These are phyloP conservation scores for Nyctereutes procyonoides DNA, from an alignment of 2,113 vertebrate species.

Conservation along the genomic window DNA sequence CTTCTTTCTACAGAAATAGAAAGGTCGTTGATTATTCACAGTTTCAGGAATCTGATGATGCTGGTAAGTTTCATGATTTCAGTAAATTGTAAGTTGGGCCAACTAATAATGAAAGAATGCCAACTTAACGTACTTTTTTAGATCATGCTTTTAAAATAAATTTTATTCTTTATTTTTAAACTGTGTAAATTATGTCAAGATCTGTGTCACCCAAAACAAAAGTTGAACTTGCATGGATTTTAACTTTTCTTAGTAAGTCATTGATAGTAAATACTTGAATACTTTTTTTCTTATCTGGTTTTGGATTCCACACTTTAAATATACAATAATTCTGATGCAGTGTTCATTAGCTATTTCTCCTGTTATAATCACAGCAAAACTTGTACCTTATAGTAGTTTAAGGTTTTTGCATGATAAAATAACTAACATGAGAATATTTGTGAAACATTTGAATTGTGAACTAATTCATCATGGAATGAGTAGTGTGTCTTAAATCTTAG, in stretches of 20 bases:
- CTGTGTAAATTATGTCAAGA: background rate
- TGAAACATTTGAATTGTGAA: slow-evolving; percentile 42
- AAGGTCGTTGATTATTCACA: slow-evolving; percentile 99
- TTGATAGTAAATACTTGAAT: slow-evolving; percentile 29
- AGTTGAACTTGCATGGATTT: slow-evolving; percentile 28
- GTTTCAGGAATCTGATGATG: slow-evolving; percentile 98
- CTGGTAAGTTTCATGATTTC: slow-evolving; percentile 84
- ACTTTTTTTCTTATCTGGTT: slow-evolving; percentile 34
- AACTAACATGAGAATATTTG: background rate
- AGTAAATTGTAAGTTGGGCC: background rate
- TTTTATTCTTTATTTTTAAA: slow-evolving; percentile 20
- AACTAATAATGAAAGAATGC: background rate
- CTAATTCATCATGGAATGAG: background rate
- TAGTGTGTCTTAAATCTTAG: background rate
- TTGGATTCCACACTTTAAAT: slow-evolving; percentile 44
- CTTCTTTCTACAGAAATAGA: slow-evolving; percentile 92
- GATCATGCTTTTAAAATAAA: background rate
- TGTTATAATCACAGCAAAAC: background rate
- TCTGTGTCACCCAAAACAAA: slow-evolving; percentile 42
- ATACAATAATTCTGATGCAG: background rate
- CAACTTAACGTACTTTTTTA: background rate
- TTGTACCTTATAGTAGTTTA: background rate
- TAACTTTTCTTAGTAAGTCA: slow-evolving; percentile 48
- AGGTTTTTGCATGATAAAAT: slow-evolving; percentile 34
- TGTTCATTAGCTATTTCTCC: slow-evolving; percentile 7